Conservation (phyloP, 2,888 invertebrate species). For the Thysanoteuthis rhombus region DNA sequence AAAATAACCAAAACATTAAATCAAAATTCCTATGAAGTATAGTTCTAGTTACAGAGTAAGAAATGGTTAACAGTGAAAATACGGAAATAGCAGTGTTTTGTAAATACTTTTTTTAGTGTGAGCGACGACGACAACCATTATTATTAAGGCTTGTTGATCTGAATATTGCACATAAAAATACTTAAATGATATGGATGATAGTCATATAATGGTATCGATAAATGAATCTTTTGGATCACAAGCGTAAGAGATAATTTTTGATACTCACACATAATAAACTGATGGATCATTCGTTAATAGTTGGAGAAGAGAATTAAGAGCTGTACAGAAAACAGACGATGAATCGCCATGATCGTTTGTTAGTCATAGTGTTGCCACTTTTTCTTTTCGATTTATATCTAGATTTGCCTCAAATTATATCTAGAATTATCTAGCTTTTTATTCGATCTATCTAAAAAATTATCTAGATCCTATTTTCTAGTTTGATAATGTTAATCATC, state of each 20-base stretch:
- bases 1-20: not conserved
- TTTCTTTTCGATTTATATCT: too few relatives aligned
- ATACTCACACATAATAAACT: not conserved
- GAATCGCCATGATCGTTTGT: not conserved
- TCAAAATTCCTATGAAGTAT: not conserved
- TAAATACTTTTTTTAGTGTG: not conserved
- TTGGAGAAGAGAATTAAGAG: not conserved
- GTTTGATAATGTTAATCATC: too few relatives aligned
- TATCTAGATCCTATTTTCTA: too few relatives aligned
- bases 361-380: too few relatives aligned
- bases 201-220: not conserved
- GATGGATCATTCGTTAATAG: not conserved
- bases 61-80: not conserved
- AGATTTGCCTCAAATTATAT: too few relatives aligned
- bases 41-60: not conserved
- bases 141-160: not conserved
- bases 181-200: not conserved
- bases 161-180: not conserved
- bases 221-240: not conserved
- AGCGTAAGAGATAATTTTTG: not conserved
- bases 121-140: not conserved
- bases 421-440: too few relatives aligned
- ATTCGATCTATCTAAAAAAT: too few relatives aligned
- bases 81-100: not conserved
- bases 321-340: not conserved